Evolutionary conservation across 1,140 invertebrate genomes (phyloP).

Genomic region (Lepidurus couesii): DNA sequence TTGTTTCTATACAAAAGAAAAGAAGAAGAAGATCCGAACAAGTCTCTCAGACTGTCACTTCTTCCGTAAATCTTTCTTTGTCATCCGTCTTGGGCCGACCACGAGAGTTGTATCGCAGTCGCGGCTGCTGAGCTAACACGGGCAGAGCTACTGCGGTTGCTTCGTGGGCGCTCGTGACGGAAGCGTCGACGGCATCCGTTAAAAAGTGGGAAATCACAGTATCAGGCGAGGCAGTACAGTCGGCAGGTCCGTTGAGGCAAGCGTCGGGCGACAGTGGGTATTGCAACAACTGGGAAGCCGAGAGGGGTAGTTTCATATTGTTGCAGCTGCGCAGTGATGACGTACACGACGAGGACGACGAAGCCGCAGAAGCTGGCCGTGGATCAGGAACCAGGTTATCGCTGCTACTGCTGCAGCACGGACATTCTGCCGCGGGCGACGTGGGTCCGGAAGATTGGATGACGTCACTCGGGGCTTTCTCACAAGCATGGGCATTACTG

Average conservation of each 20-base stretch:
- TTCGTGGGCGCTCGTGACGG: neutral
- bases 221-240: neutral
- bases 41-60: slow-evolving; percentile 62
- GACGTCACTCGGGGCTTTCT: neutral
- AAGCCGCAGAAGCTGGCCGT: neutral
- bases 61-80: slow-evolving; percentile 69
- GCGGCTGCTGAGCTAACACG: neutral
- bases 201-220: neutral
- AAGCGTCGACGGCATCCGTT: neutral
- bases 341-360: neutral
- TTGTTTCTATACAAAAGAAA: neutral
- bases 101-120: slow-evolving; percentile 48
- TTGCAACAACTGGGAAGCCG: neutral
- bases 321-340: neutral
- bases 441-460: neutral
- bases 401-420: neutral
- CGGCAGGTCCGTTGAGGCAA: slow-evolving; percentile 11
- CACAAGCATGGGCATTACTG: neutral
- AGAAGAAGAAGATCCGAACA: slow-evolving; percentile 32
- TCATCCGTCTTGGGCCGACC: slow-evolving; percentile 67
- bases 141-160: neutral
- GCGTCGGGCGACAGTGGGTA: neutral
- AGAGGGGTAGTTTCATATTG: neutral
- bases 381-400: no score
- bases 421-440: neutral